A percentile compares a stretch with the other conserved stretches of the same genome.
Conservation (phyloP, 2,888 invertebrate species). For the Resseliella maxima region DNA sequence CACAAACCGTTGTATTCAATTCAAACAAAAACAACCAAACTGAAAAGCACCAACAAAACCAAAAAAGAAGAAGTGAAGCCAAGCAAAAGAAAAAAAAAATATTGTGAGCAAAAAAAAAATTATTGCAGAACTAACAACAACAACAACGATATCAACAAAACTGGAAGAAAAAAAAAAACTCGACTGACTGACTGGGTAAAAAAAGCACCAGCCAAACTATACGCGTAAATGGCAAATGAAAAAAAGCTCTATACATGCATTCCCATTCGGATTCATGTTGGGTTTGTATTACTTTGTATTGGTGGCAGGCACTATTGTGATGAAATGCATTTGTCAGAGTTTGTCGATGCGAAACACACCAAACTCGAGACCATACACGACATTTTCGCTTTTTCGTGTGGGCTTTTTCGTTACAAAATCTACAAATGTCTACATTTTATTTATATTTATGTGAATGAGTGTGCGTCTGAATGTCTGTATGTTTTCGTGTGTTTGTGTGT, state of each 20-base stretch:
- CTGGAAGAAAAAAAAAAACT: too few relatives aligned
- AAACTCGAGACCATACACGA: neutral
- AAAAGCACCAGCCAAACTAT: neutral
- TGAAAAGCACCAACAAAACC: neutral
- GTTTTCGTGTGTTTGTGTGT: neutral
- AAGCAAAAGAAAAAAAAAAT: constrained; percentile 52
- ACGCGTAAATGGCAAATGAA: neutral
- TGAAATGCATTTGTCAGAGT: constrained; percentile 33
- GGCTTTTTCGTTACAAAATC: neutral
- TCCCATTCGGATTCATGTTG: neutral
- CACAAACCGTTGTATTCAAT: neutral
- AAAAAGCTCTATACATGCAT: neutral
- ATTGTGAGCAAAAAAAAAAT: too few relatives aligned
- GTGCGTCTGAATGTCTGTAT: neutral
- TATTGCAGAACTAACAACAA: neutral
- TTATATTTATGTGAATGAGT: neutral
- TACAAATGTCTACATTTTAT: neutral
- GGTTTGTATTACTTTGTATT: neutral
- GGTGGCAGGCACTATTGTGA: neutral
- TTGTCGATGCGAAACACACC: constrained; percentile 11
- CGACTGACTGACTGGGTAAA: neutral
- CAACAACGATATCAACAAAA: neutral
- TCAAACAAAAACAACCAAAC: neutral
- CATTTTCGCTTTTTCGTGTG: neutral
- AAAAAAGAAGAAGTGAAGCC: neutral